phyloP scores from a whole-genome alignment of 2,113 vertebrate genomes.

The Lipophrys pholis region DNA sequence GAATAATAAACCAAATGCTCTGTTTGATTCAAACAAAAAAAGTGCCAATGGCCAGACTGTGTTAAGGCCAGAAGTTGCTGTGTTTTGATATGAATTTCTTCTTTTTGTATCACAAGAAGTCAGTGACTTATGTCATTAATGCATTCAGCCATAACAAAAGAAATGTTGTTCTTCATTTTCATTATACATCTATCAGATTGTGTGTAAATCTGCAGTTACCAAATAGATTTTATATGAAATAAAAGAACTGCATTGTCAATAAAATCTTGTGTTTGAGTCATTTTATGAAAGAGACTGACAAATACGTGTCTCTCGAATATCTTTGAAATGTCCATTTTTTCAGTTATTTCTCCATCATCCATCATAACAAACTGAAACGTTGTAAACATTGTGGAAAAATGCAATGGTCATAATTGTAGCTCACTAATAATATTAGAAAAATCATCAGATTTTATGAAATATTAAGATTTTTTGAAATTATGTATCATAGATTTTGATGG shows the following conservation, averaged over 20 bases:
- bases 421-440: no score
- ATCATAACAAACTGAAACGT: no score
- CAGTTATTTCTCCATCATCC: not conserved
- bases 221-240: constrained; percentile 76
- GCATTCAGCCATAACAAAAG: constrained; percentile 32
- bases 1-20: constrained; percentile 29
- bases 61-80: constrained; percentile 20
- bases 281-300: not conserved
- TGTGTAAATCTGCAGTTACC: constrained; percentile 65
- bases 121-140: constrained; percentile 19
- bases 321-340: not conserved
- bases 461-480: no score
- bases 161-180: constrained; percentile 8
- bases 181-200: constrained; percentile 39
- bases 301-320: no score
- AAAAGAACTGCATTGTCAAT: constrained; percentile 62
- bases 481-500: no score
- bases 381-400: no score
- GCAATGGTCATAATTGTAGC: no score
- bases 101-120: constrained; percentile 10
- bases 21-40: constrained; percentile 28
- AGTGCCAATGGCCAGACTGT: constrained; percentile 56
- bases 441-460: no score
- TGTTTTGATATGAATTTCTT: constrained; percentile 17
- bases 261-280: constrained; percentile 9